A percentile compares a stretch with the other conserved stretches of the same genome.
These are phyloP conservation scores for Clarias laeviceps DNA, from an alignment of 2,797 vertebrate genomes.

Conservation along the genomic window DNA sequence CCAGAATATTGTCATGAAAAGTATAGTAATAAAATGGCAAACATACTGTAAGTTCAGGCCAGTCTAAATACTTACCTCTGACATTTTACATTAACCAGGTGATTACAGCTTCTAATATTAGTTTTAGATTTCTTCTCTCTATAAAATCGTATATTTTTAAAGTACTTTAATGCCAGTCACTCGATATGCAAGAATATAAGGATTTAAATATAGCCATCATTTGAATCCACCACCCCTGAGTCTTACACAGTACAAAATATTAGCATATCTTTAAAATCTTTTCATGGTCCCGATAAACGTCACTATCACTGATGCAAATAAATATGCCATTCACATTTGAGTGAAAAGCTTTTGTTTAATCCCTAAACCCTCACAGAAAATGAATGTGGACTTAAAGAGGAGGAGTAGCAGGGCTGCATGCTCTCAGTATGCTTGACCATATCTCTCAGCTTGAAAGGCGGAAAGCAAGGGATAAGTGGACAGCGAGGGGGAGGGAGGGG, in stretches of 20 bases:
- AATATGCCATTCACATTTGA: constrained; percentile 57
- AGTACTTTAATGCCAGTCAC: not conserved
- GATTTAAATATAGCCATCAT: constrained; percentile 13
- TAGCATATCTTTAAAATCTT: constrained; percentile 19
- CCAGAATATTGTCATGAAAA: not conserved
- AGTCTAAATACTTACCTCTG: not conserved
- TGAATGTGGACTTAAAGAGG: constrained; percentile 64
- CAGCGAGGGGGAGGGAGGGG: constrained; percentile 53
- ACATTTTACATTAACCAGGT: too few relatives aligned
- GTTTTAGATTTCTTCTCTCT: not conserved
- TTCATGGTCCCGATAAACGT: not conserved
- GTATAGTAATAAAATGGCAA: not conserved
- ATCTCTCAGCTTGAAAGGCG: constrained; percentile 66
- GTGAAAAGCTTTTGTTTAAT: constrained; percentile 64
- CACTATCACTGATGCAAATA: constrained; percentile 30
- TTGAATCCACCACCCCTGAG: not conserved
- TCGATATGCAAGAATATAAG: not conserved
- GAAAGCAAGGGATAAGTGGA: constrained; percentile 71
- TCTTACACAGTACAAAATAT: not conserved
- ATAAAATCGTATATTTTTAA: not conserved
- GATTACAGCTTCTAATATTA: not conserved
- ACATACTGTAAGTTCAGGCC: not conserved
- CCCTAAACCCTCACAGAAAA: constrained; percentile 60
- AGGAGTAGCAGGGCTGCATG: constrained; percentile 58
- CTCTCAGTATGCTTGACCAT: constrained; percentile 78